A percentile compares a stretch with the other conserved stretches of the same genome.
phyloP scores from a whole-genome alignment of 64 coral and sea anemone genomes.

The Stylophora pistillata region DNA sequence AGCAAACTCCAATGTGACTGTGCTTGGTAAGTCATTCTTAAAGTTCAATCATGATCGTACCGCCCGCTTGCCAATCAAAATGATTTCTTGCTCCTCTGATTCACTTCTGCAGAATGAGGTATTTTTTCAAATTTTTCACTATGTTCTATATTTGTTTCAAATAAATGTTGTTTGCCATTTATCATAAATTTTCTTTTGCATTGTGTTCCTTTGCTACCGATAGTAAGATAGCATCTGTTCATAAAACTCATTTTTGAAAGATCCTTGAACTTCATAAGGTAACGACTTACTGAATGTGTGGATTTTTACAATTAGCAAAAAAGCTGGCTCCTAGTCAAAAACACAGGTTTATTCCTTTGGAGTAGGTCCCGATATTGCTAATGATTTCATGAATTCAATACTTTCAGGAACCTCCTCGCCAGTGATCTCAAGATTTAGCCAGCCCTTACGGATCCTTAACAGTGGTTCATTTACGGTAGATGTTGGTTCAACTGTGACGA shows the following conservation, averaged over 20 bases:
- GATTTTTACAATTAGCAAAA: too few species aligned
- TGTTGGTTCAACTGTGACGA: conserved; percentile 36
- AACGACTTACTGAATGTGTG: too few species aligned
- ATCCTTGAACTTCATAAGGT: too few species aligned
- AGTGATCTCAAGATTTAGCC: neutral
- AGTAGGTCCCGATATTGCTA: neutral
- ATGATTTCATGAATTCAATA: neutral
- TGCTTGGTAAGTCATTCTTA: conserved; percentile 54
- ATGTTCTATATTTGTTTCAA: too few species aligned
- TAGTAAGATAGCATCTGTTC: too few species aligned
- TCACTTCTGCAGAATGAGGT: too few species aligned
- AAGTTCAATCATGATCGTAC: too few species aligned
- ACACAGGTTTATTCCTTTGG: neutral
- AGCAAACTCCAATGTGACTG: conserved; percentile 34
- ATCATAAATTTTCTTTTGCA: neutral
- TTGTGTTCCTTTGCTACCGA: neutral
- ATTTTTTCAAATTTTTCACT: too few species aligned
- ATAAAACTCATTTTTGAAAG: too few species aligned
- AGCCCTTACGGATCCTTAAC: conserved; percentile 9
- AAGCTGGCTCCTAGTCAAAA: neutral
- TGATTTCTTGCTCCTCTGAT: too few species aligned
- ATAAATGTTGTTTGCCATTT: neutral
- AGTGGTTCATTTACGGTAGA: conserved; percentile 20
- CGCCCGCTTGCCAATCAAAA: too few species aligned
- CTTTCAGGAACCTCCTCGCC: conserved; percentile 26